Conservation (phyloP, 2,113 vertebrate genomes). For the Aepyceros melampus region DNA sequence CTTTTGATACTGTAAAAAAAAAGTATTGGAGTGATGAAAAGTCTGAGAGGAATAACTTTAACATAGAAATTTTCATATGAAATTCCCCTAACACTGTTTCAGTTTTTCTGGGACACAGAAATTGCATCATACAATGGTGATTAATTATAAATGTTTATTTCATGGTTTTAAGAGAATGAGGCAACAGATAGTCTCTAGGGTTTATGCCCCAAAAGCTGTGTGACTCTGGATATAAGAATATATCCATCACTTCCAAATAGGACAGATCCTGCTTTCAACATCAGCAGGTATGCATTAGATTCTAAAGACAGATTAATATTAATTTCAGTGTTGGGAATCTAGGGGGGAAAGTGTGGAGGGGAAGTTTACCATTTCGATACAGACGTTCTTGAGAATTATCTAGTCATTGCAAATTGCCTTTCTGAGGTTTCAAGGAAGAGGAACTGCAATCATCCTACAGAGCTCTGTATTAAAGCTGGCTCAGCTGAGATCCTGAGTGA, state of each 20-base stretch:
- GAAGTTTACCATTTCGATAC: neutral
- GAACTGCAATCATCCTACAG: neutral
- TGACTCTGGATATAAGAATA: neutral
- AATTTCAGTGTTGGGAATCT: neutral
- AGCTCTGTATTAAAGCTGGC: neutral
- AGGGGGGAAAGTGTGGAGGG: fast-evolving
- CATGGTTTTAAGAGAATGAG: neutral
- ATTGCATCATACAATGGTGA: neutral
- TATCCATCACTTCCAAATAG: neutral
- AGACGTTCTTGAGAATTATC: neutral
- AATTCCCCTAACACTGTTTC: neutral
- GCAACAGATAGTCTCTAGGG: neutral
- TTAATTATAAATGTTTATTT: constrained; percentile 18
- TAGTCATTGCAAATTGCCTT: neutral
- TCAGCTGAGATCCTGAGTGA: neutral
- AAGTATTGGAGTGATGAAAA: neutral
- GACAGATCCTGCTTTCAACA: neutral
- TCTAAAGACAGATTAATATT: neutral
- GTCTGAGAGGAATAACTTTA: neutral
- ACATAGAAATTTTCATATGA: neutral
- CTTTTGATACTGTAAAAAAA: neutral
- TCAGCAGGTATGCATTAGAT: neutral
- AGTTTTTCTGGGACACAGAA: neutral
- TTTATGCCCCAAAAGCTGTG: neutral
- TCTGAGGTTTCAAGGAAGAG: neutral